Evolutionary conservation across 2,797 vertebrate species (phyloP).

Genomic region (Craterocephalus amniculus): DNA sequence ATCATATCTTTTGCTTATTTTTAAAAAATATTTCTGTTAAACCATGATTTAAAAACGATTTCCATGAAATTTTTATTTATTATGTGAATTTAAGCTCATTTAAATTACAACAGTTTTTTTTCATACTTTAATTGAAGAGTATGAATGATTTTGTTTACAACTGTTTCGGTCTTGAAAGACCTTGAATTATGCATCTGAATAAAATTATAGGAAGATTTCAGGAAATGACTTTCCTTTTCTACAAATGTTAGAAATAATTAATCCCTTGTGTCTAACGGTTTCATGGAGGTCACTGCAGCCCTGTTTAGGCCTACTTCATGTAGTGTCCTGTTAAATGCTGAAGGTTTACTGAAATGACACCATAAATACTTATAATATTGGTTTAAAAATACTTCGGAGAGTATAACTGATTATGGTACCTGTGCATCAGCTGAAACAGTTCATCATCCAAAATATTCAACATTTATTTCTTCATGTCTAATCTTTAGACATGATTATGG

Average conservation of each 20-base stretch:
- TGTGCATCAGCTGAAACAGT: background rate
- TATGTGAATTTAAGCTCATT: too few relatives aligned
- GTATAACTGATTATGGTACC: background rate
- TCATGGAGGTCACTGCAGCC: background rate
- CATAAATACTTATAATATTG: background rate
- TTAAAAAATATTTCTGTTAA: too few relatives aligned
- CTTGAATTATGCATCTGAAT: background rate
- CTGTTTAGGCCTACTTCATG: background rate
- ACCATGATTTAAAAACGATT: too few relatives aligned
- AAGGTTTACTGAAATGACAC: background rate
- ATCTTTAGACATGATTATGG: background rate
- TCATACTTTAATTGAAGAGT: too few relatives aligned
- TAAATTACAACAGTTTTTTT: too few relatives aligned
- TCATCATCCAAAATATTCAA: background rate
- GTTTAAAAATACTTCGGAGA: background rate
- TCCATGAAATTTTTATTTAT: too few relatives aligned
- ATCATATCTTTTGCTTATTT: too few relatives aligned
- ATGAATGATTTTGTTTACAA: too few relatives aligned
- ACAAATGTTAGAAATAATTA: background rate
- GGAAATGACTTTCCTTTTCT: background rate
- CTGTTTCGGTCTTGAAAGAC: background rate
- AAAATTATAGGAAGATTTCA: conserved; percentile 1
- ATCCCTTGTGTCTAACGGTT: background rate
- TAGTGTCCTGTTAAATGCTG: background rate
- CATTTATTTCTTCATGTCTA: background rate